A percentile compares a stretch with the other conserved stretches of the same genome.
Evolutionary conservation across 2,888 invertebrate genomes (phyloP).

Genomic region (Lagria hirta): DNA sequence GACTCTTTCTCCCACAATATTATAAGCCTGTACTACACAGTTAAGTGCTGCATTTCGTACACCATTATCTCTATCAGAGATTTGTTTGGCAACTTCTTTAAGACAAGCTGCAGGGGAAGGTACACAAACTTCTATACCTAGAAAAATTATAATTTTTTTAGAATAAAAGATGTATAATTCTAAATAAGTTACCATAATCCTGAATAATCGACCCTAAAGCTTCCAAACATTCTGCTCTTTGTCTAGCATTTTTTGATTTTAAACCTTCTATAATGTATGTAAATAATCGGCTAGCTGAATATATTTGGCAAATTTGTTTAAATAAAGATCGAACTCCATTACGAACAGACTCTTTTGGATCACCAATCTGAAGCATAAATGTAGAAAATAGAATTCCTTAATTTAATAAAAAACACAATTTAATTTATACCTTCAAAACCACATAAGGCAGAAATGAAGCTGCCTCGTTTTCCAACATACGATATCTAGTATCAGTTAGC

Average conservation of each 20-base stretch:
- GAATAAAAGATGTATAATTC: background rate
- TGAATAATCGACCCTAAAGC: constrained; percentile 86
- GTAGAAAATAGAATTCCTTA: background rate
- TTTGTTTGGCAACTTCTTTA: constrained; percentile 90
- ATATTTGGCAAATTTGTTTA: constrained; percentile 80
- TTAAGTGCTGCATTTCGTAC: constrained; percentile 96
- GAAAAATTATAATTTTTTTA: too few species aligned
- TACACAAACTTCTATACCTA: constrained; percentile 72
- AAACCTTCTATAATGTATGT: constrained; percentile 91
- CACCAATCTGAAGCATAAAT: constrained; percentile 70
- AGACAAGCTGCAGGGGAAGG: constrained; percentile 78
- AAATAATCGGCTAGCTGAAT: constrained; percentile 87
- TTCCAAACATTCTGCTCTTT: constrained; percentile 94
- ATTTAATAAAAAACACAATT: constrained; percentile 1
- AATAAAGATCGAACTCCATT: constrained; percentile 85
- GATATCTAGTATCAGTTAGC: constrained; percentile 78
- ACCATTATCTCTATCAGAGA: constrained; percentile 93
- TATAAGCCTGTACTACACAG: constrained; percentile 87
- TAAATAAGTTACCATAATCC: constrained; percentile 71
- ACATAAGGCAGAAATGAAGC: constrained; percentile 93
- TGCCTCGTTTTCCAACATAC: constrained; percentile 88
- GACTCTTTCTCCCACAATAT: constrained; percentile 86
- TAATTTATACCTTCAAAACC: constrained; percentile 73
- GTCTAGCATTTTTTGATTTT: constrained; percentile 95
- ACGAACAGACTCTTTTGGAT: constrained; percentile 93